phyloP scores from a whole-genome alignment of 2,797 vertebrate species.

The Lophius americanus region DNA sequence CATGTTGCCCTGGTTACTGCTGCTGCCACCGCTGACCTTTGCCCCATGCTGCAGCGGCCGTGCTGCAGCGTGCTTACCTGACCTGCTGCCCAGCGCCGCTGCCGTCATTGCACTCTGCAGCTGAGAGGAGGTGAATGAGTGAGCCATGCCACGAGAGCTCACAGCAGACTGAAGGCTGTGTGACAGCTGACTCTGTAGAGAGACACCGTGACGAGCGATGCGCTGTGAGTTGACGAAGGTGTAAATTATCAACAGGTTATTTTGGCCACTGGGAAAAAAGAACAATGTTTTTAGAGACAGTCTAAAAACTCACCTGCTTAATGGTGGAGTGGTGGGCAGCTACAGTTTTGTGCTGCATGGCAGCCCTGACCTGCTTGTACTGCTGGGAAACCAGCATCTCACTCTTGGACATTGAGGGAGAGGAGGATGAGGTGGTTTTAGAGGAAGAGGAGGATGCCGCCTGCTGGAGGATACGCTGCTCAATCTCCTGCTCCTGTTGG shows the following conservation, averaged over 20 bases:
- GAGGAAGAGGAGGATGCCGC: slow-evolving; percentile 66
- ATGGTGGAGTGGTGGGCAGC: slow-evolving; percentile 80
- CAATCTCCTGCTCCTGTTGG: slow-evolving; percentile 98
- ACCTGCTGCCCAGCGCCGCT: slow-evolving; percentile 86
- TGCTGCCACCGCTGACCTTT: slow-evolving; percentile 82
- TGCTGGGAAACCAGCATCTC: slow-evolving; percentile 80
- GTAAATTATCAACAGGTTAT: background rate
- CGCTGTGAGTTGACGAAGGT: background rate
- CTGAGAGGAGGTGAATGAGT: slow-evolving; percentile 89
- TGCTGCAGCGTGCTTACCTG: slow-evolving; percentile 89
- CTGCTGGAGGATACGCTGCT: slow-evolving; percentile 96
- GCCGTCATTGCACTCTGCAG: slow-evolving; percentile 87
- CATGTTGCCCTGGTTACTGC: slow-evolving; percentile 81
- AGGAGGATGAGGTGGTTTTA: slow-evolving; percentile 72
- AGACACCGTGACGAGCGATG: background rate
- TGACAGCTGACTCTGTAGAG: slow-evolving; percentile 87
- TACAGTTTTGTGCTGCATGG: slow-evolving; percentile 81
- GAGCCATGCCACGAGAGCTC: slow-evolving; percentile 84
- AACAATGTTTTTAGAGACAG: background rate
- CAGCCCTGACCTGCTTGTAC: slow-evolving; percentile 80
- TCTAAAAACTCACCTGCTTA: slow-evolving; percentile 84
- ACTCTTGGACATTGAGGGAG: slow-evolving; percentile 74
- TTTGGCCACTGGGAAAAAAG: background rate
- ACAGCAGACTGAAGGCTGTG: slow-evolving; percentile 82
- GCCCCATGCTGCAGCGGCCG: slow-evolving; percentile 84